These are phyloP conservation scores for Xanthorhoe designata DNA, from an alignment of 2,888 invertebrate genomes.

Conservation along the genomic window DNA sequence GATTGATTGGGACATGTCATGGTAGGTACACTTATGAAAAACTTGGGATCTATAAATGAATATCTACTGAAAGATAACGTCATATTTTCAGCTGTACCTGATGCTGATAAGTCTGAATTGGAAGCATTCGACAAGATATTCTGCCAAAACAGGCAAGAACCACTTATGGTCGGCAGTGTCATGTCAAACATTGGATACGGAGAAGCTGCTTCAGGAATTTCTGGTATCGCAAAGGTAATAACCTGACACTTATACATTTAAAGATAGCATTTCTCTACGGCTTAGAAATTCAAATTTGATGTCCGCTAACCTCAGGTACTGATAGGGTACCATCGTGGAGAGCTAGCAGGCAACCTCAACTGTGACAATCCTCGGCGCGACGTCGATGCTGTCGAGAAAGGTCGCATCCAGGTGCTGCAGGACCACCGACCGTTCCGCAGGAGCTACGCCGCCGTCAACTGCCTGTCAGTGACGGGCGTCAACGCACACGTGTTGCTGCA, in stretches of 20 bases:
- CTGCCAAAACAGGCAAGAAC: slow-evolving; percentile 80
- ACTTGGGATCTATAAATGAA: too few species aligned
- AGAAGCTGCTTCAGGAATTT: slow-evolving; percentile 72
- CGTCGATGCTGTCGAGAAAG: slow-evolving; percentile 75
- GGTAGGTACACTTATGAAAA: too few species aligned
- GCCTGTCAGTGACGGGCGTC: slow-evolving; percentile 60
- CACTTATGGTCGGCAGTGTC: slow-evolving; percentile 82
- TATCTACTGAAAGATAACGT: neutral
- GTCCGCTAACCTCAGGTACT: slow-evolving; percentile 55
- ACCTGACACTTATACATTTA: too few species aligned
- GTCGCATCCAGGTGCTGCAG: slow-evolving; percentile 84
- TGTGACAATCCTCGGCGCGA: slow-evolving; percentile 83
- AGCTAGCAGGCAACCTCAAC: slow-evolving; percentile 90
- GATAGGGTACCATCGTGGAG: slow-evolving; percentile 87
- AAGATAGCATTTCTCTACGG: neutral
- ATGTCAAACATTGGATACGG: slow-evolving; percentile 69
- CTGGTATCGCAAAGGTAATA: slow-evolving; percentile 82
- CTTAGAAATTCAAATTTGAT: neutral
- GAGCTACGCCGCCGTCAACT: slow-evolving; percentile 66
- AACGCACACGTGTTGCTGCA: slow-evolving; percentile 63
- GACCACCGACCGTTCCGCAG: slow-evolving; percentile 84
- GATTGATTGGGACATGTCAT: too few species aligned
- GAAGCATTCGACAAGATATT: slow-evolving; percentile 85
- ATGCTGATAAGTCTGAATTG: slow-evolving; percentile 87
- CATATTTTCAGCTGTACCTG: slow-evolving; percentile 66